Conservation (phyloP, 2,113 vertebrate species). For the Oxyruncus cristatus region DNA sequence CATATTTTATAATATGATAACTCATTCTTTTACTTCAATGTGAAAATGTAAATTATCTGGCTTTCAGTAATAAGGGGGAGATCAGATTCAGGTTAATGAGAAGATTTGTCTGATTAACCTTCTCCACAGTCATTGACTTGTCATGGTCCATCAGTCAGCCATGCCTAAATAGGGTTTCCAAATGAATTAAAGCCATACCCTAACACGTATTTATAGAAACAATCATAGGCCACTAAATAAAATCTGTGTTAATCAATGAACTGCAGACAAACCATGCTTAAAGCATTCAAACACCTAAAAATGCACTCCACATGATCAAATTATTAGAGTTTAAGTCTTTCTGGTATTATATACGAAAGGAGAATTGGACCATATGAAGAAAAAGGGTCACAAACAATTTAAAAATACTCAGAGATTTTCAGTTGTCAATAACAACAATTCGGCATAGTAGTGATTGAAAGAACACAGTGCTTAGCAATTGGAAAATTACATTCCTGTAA, state of each 20-base stretch:
- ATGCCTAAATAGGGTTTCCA: neutral
- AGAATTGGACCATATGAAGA: neutral
- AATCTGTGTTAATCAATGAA: neutral
- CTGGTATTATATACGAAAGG: neutral
- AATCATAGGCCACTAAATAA: neutral
- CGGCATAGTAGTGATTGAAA: neutral
- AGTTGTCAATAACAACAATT: neutral
- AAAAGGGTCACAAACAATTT: neutral
- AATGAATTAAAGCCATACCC: neutral
- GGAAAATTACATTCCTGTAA: neutral
- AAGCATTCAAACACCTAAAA: neutral
- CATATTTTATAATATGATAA: neutral
- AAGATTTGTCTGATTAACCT: constrained; percentile 27
- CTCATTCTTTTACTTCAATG: neutral
- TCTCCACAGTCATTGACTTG: neutral
- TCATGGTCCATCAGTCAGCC: neutral
- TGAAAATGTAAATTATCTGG: neutral
- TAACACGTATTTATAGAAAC: neutral
- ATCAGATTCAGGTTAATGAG: constrained; percentile 9
- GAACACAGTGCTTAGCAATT: neutral
- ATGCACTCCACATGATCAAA: neutral
- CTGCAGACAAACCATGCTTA: neutral
- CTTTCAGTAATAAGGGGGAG: neutral
- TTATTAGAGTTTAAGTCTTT: neutral
- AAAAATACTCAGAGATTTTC: neutral